Evolutionary conservation across 2,888 invertebrate genomes (phyloP), one percentile per base, ranked within the genome.

Genomic region (Microplitis manilae): DNA sequence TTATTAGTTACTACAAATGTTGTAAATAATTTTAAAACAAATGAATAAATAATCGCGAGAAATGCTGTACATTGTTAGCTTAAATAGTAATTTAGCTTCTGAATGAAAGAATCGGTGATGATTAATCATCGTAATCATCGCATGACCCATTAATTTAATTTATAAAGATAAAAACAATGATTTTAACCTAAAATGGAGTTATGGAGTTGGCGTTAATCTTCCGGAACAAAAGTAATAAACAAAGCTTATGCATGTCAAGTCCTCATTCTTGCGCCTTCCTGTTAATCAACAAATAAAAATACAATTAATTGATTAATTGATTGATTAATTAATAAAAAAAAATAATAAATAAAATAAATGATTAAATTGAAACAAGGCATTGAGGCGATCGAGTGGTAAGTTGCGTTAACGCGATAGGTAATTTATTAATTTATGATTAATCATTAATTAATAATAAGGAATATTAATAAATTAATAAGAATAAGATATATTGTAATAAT

Each of bases 371-470:
- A 9, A 50, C 50, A 50, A 50, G 50, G 50, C 50, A 50, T 50
- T 50, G 50, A 50, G 50, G 50, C 50, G 50, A 50, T 50, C 13
- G 50, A 50, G 50, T 50, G 50, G 50, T 50, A 50, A 50, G 50
- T 50, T 50, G 50, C 50, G 50, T 8, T 50, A 50, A 50, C 13
- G 50, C 13, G 50, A 50, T 50, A 50, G 50, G 50, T 50, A 50
- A 50, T 50, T 50, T 50, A 50, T 50, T 50, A 50, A 50, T 50
- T 50, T 50, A 50, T 50, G 9, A 13, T 72, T 70, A 65, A 79
- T 78, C 73, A 76, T 81, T 81, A 83, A 30, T 30, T 30, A 30
- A 30, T 78, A 84, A 79, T 84, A 83, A 83, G 13, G 50, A 50
- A 50, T 50, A 50, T 50, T 50, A 13, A 50, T 50, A 50, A 13